Percentiles rank a stretch among this genome's conserved stretches.
phyloP scores from a whole-genome alignment of 2,888 invertebrate species.

The Venusia cambrica region DNA sequence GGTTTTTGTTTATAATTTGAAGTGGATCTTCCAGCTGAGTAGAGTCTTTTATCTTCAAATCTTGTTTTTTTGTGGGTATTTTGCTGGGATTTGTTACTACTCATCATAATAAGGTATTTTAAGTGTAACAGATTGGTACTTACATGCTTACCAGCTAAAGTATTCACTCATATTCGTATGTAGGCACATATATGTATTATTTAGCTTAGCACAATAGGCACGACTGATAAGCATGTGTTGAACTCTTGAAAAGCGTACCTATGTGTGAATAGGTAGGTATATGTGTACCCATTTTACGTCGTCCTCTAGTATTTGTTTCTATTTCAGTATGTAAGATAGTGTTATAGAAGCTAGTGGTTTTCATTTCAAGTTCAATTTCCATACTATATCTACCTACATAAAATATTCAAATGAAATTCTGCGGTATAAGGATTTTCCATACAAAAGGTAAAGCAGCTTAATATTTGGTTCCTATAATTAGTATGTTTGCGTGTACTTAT shows the following conservation, averaged over 20 bases:
- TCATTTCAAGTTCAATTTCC: slow-evolving; percentile 42
- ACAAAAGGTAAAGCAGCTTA: slow-evolving; percentile 50
- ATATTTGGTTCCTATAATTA: background rate
- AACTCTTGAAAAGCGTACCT: slow-evolving; percentile 31
- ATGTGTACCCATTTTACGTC: slow-evolving; percentile 44
- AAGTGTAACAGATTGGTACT: too few species aligned
- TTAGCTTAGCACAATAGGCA: slow-evolving; percentile 25
- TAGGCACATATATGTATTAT: slow-evolving; percentile 8
- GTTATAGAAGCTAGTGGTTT: slow-evolving; percentile 58
- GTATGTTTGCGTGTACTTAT: background rate
- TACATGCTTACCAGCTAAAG: too few species aligned
- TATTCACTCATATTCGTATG: slow-evolving; percentile 11
- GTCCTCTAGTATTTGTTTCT: slow-evolving; percentile 46
- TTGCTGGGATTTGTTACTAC: too few species aligned
- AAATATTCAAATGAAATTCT: slow-evolving; percentile 44
- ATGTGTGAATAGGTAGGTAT: slow-evolving; percentile 46
- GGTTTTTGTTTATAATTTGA: too few species aligned
- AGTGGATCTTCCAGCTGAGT: too few species aligned
- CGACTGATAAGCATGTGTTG: slow-evolving; percentile 64
- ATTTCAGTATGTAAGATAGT: slow-evolving; percentile 66
- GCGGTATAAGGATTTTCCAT: slow-evolving; percentile 53
- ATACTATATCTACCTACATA: slow-evolving; percentile 26
- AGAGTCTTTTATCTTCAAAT: too few species aligned
- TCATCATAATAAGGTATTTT: too few species aligned
- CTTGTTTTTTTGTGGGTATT: too few species aligned